Base-by-base conservation (phyloP, 2,888 invertebrate species). In the Magallana nippona region DNA sequence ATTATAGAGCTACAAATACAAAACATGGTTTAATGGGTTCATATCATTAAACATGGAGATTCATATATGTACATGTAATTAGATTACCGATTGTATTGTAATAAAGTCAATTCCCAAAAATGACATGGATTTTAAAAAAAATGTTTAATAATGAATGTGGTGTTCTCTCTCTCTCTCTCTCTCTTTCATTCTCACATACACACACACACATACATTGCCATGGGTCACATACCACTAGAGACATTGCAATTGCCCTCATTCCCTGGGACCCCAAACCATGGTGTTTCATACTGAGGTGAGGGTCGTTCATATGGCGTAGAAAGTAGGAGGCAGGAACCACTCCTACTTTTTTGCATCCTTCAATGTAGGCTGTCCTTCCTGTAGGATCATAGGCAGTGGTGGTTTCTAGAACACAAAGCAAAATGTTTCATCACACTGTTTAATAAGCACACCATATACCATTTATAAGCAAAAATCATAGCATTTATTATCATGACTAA, bases 291-390 rank as follows among this genome's bases (percentile, higher is more conserved):
- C 91, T 90, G 22, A 94, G 89, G 5, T 90, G 81, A 19, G 84
- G 81, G 86, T 94, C 93, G 60, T 92, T 89, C 92, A 94, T 92
- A 87, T 94, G 93, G 5, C 94, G 90, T 10, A 94, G 89, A 88
- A 93, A 94, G 86, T 93, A 94, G 0, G 94, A 93, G 10, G 91
- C 93, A 1, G 94, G 94, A 27, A 93, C 92, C 55, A 94, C 93
- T 8, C 92, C 92, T 55, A 91, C 85, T 78, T 89, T 88, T 82
- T 91, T 91, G 88, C 94, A 94, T n/a, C 90, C 90, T 78, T 93
- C 93, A 17, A 93, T 88, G 89, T 94, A 94, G 0, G 92, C 85
- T 8, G 92, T 90, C 79, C 89, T 91, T 8, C 93, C 93, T 1
- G 93, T 90, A 83, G 92, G 92, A 85, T 94, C 94, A 85, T 92